Conservation (phyloP, 2,888 invertebrate species). For the Plagiodera versicolora region DNA sequence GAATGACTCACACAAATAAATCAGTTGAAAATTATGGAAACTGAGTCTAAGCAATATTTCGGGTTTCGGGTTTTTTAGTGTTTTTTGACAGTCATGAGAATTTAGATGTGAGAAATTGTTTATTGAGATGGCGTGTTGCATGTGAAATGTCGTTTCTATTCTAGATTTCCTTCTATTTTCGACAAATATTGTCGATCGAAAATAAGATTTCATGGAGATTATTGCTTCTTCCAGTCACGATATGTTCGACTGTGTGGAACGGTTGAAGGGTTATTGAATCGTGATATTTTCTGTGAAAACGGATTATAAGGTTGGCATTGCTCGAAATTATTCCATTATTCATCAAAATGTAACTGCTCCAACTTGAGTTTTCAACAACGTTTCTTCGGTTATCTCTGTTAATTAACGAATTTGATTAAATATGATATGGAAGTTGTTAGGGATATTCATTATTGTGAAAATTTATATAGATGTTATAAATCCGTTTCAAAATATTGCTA, state of each 20-base stretch:
- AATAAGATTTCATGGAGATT: constrained; percentile 12
- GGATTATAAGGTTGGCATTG: no score
- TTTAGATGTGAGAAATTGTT: constrained; percentile 25
- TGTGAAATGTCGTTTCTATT: constrained; percentile 21
- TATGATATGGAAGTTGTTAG: no score
- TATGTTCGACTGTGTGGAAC: not conserved
- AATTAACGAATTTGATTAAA: no score
- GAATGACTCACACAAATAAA: no score
- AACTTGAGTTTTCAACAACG: no score
- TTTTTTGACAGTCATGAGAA: constrained; percentile 14
- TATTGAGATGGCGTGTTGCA: constrained; percentile 25
- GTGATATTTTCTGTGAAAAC: not conserved
- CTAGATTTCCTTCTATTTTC: constrained; percentile 8
- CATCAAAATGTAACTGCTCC: no score
- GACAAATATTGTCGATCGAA: constrained; percentile 7
- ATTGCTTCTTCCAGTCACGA: constrained; percentile 9
- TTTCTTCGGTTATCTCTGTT: no score
- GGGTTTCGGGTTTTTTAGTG: constrained; percentile 6
- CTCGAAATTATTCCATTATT: no score
- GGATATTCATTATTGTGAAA: no score
- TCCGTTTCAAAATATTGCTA: no score
- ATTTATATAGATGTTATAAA: no score
- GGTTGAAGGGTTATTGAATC: constrained; percentile 1
- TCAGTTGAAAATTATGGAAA: no score
- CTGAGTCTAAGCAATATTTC: not conserved